These are phyloP conservation scores for Theretra japonica DNA, from an alignment of 2,888 invertebrate genomes.

Conservation along the genomic window DNA sequence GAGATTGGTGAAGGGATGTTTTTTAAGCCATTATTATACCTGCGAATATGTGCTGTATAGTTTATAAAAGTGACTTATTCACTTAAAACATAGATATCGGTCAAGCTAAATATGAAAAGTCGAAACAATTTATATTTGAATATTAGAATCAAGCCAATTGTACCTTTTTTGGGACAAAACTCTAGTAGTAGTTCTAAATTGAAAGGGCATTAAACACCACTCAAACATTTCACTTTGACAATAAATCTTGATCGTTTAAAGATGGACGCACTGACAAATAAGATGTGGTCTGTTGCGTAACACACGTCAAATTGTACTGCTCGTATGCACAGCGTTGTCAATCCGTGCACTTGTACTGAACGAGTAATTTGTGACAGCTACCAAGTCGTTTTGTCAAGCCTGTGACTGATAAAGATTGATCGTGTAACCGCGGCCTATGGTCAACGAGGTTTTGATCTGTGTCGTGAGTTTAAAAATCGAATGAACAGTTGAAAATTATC, in stretches of 20 bases:
- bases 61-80: too few relatives aligned
- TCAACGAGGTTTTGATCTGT: not conserved
- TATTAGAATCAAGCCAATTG: too few relatives aligned
- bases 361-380: conserved; percentile 22
- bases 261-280: conserved; percentile 20
- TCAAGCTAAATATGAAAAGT: too few relatives aligned
- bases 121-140: too few relatives aligned
- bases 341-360: conserved; percentile 1
- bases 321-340: conserved; percentile 21
- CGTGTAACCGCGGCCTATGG: conserved; percentile 9
- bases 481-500: not conserved
- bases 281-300: conserved; percentile 2
- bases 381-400: conserved; percentile 25
- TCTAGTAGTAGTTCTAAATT: not conserved
- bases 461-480: not conserved
- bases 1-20: too few relatives aligned
- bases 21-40: too few relatives aligned
- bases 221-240: not conserved
- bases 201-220: not conserved
- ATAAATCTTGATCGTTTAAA: conserved; percentile 32
- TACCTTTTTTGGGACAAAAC: too few relatives aligned
- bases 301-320: conserved; percentile 20
- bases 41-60: too few relatives aligned
- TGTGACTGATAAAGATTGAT: conserved; percentile 26
- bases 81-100: too few relatives aligned